Evolutionary conservation across 2,797 vertebrate species (phyloP), one percentile per base, ranked within the genome.

Genomic region (Ciconia nigra): DNA sequence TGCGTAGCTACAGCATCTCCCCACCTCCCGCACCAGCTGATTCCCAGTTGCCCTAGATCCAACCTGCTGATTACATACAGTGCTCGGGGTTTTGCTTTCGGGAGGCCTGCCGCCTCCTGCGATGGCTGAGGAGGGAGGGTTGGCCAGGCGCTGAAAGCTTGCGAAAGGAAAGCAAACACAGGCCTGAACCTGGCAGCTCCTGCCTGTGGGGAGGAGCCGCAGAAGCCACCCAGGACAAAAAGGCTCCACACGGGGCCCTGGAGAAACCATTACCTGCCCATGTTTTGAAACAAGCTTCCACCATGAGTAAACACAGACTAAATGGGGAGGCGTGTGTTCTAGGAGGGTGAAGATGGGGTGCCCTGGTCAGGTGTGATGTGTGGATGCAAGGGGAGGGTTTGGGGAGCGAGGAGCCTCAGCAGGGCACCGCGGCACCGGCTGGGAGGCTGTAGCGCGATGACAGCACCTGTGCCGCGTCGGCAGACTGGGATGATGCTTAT

Each of bases 41-140:
- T 90, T 94, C 79, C 90, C 92, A 88, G 0, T n/a, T 96, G 93
- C 93, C 96, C 96, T 96, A 96, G 96, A 97, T 97, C 77, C 93
- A 96, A 96, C 96, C 96, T 72, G 90, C 92, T 84, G 96, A 96
- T 96, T 95, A 90, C 54, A 42, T 1, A 1, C 24, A 15, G 31
- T 1, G 3, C 89, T 73, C 9, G 5, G 80, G 66, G 52, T 63
- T 91, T 37, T 54, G 73, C 73, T 93, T 84, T 82, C 0, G 4
- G 87, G 85, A 94, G 79, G 67, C 80, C 83, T 67, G 59, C 69
- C 17, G 8, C 90, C 7, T 59, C n/a, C n/a, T 25, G 5, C 8
- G 13, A 46, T 5, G 15, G 54, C 11, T 11, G 59, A 74, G 80
- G 37, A 65, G 54, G 29, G 21, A 95, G 83, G 83, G 29, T 12